Conservation (phyloP, 2,888 invertebrate genomes). For the Tanytarsus gracilentus region DNA sequence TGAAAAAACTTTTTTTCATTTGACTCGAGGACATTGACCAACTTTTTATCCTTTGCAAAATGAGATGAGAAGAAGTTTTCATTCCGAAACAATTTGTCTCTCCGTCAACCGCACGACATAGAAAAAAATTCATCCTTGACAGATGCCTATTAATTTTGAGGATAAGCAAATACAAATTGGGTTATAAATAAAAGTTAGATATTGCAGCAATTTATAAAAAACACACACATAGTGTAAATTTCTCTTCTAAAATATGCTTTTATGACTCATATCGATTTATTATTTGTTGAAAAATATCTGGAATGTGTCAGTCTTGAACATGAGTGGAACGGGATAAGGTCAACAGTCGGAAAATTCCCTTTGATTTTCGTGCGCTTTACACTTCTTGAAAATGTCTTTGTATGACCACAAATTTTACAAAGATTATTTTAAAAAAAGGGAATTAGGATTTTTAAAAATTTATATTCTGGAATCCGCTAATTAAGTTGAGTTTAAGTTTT, state of each 20-base stretch:
- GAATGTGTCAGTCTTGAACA: too few species aligned
- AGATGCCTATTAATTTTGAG: slow-evolving; percentile 8
- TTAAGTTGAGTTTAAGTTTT: too few species aligned
- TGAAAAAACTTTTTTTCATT: background rate
- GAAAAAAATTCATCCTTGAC: slow-evolving; percentile 1
- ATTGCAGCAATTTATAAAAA: background rate
- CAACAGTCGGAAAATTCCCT: too few species aligned
- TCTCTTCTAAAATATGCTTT: background rate
- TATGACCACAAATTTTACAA: too few species aligned
- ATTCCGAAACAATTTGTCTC: background rate
- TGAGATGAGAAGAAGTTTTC: background rate
- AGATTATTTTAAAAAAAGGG: too few species aligned
- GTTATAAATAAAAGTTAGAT: too few species aligned
- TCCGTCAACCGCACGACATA: background rate
- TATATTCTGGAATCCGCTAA: too few species aligned
- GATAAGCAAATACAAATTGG: slow-evolving; percentile 3
- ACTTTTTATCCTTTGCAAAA: background rate
- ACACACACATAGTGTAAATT: background rate
- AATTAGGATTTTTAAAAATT: too few species aligned
- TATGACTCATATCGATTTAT: background rate
- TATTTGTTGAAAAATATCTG: too few species aligned
- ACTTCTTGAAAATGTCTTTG: too few species aligned
- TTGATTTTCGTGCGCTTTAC: too few species aligned
- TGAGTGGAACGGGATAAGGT: too few species aligned
- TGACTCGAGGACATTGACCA: background rate